Base-by-base conservation (phyloP, 2,888 invertebrate species). In the Meteorus cinctellus region DNA sequence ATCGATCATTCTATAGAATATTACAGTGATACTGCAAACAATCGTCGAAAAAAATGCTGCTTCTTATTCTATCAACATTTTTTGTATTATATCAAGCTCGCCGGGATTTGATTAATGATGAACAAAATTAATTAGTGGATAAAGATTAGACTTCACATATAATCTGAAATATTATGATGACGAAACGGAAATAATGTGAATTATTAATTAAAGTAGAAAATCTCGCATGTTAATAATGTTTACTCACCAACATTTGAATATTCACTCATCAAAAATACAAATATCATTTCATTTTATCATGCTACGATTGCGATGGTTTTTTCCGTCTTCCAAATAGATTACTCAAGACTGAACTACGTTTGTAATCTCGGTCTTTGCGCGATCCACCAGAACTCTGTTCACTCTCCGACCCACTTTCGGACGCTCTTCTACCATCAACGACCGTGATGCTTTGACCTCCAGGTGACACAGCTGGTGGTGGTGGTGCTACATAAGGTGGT, bases 401-500 rank as follows among this genome's bases (percentile, higher is more conserved):
- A 77, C 88, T 89, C 78, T 90, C 89, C 8, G 89, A 89, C 27
- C 89, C 89, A 79, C 89, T 89, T 76, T 90, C 89, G 4, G 89
- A 89, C n/a, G 88, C 83, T 80, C 89, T 83, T 80, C 89, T 84
- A 8, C 81, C 79, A 27, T 89, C 88, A 4, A 87, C 84, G 1
- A 87, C 86, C 0, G 86, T 81, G 4, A 86, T 81, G 68, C 81
- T 85, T 75, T 84, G 84, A 59, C 84, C 78, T 29, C 82, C 84
- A 70, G 86, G 88, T 4, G 86, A 81, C 2, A 86, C 84, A 27
- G 89, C 88, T n/a, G 89, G 86, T 6, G 91, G 86, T 6, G 91
- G 88, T 48, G 90, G 90, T 68, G 90, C 86, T n/a, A 90, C 88
- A 74, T 90, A 90, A n/a, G 90, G 89, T 29, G 91, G 90, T 74